These are phyloP conservation scores for Parthenolecanium corni DNA, from an alignment of 2,888 invertebrate genomes.

Conservation along the genomic window DNA sequence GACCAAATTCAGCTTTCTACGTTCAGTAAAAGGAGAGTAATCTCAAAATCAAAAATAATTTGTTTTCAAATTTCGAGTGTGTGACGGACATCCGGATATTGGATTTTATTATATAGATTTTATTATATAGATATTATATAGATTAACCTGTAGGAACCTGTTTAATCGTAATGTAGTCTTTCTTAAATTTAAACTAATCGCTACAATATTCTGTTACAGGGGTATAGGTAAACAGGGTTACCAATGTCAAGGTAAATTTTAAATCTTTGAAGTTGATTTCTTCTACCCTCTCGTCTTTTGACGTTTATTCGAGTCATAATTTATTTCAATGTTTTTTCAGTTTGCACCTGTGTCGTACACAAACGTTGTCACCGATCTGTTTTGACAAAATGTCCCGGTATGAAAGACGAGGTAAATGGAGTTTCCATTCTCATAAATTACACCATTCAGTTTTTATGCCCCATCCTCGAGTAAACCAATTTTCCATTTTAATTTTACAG, in stretches of 20 bases:
- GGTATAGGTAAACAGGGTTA: slow-evolving; percentile 94
- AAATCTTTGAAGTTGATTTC: slow-evolving; percentile 31
- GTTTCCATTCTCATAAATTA: background rate
- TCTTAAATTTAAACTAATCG: background rate
- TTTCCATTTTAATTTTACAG: background rate
- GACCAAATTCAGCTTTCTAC: too few species aligned
- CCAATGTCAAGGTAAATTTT: slow-evolving; percentile 80
- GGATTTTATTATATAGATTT: too few species aligned
- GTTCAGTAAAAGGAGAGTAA: too few species aligned
- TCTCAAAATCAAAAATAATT: too few species aligned
- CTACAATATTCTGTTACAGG: slow-evolving; percentile 50
- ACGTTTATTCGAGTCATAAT: background rate
- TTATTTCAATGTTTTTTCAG: slow-evolving; percentile 46
- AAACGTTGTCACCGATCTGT: slow-evolving; percentile 95
- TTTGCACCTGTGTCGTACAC: slow-evolving; percentile 98
- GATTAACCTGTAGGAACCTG: too few species aligned
- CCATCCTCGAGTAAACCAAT: background rate
- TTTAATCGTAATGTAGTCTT: too few species aligned
- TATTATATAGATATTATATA: too few species aligned
- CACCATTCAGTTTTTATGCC: background rate
- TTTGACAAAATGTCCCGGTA: slow-evolving; percentile 97
- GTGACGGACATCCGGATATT: too few species aligned
- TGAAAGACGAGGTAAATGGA: slow-evolving; percentile 53
- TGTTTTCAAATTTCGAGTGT: too few species aligned
- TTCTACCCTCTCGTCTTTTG: slow-evolving; percentile 30